Percentiles rank a stretch among this genome's conserved stretches.
These are phyloP conservation scores for Pimephales promelas DNA, from an alignment of 2,113 vertebrate genomes.

Conservation along the genomic window DNA sequence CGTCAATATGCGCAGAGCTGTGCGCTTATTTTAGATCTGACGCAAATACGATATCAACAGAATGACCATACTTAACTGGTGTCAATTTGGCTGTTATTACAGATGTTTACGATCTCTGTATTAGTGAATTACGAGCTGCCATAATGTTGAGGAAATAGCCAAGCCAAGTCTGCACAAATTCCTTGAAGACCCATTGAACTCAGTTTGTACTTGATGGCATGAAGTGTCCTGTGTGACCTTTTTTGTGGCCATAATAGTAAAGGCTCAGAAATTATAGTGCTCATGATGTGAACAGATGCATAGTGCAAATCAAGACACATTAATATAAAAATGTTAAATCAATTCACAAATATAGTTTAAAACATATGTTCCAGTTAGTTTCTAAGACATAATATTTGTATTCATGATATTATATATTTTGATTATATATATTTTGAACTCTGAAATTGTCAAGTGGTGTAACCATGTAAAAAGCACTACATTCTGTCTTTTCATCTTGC, in stretches of 20 bases:
- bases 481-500: background rate
- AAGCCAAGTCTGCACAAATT: background rate
- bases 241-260: background rate
- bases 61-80: background rate
- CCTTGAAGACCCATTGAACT: slow-evolving; percentile 20
- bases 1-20: slow-evolving; percentile 2
- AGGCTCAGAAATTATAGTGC: background rate
- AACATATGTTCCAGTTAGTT: background rate
- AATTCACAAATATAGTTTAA: background rate
- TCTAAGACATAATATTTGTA: background rate
- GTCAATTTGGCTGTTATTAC: background rate
- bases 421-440: background rate
- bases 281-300: background rate
- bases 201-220: background rate
- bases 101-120: slow-evolving; percentile 14
- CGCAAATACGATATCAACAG: slow-evolving; percentile 7
- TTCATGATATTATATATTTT: background rate
- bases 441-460: background rate
- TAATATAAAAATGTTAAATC: background rate
- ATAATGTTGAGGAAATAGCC: background rate
- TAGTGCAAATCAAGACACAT: background rate
- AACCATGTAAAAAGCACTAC: background rate
- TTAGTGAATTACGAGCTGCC: background rate
- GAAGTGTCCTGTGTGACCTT: background rate
- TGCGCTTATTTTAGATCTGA: slow-evolving; percentile 15